Conservation (phyloP, 2,888 invertebrate genomes). For the Drosophila buzzatii region DNA sequence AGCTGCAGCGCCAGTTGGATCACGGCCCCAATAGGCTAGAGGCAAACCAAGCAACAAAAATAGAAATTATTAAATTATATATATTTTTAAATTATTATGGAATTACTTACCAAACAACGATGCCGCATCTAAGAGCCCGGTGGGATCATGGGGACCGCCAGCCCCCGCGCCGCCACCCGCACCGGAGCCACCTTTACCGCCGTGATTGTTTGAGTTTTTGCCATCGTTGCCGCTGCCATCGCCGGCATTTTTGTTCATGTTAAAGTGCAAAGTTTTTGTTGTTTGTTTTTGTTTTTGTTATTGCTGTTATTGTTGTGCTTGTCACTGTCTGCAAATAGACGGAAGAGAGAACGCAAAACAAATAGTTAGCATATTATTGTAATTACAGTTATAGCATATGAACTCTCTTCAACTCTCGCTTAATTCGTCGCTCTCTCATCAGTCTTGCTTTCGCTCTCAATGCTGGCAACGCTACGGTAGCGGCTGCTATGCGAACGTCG, state of each 20-base stretch:
- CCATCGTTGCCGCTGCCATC: conserved; percentile 86
- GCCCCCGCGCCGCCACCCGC: conserved; percentile 79
- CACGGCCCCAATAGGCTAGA: conserved; percentile 93
- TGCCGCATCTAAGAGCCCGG: conserved; percentile 92
- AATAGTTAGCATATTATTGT: conserved; percentile 4
- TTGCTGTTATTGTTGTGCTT: conserved; percentile 25
- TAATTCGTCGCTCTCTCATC: conserved; percentile 17
- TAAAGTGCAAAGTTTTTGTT: conserved; percentile 55
- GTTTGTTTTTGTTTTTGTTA: conserved; percentile 8
- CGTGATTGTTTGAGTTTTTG: conserved; percentile 84
- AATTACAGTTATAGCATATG: conserved; percentile 6
- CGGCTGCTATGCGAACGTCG: conserved; percentile 44
- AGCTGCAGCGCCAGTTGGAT: conserved; percentile 85
- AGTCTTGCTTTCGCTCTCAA: conserved; percentile 34
- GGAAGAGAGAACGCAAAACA: not conserved
- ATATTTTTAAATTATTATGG: not conserved
- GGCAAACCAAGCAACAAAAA: not conserved
- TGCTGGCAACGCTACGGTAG: conserved; percentile 59
- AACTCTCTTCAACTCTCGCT: conserved; percentile 9
- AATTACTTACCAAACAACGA: conserved; percentile 88
- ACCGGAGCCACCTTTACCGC: conserved; percentile 85
- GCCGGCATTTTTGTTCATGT: conserved; percentile 93
- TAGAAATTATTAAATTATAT: not conserved
- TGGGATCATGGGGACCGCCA: conserved; percentile 86
- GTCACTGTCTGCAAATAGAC: conserved; percentile 25